A percentile compares a stretch with the other conserved stretches of the same genome.
phyloP scores from a whole-genome alignment of 2,888 invertebrate genomes.

The Lagria hirta region DNA sequence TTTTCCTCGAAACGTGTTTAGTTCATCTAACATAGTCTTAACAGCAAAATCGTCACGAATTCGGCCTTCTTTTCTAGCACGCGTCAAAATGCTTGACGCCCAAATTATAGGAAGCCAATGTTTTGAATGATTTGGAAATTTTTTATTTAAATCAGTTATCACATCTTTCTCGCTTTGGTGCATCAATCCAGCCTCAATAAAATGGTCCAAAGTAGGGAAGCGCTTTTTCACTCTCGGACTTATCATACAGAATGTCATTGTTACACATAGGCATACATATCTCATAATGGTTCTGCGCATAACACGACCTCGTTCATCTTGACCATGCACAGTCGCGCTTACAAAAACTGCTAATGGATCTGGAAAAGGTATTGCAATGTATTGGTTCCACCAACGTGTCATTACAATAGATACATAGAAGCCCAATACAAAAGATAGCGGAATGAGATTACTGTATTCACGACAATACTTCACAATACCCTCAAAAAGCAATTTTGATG shows the following conservation, averaged over 20 bases:
- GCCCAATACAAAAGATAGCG: conserved; percentile 89
- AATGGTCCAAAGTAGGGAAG: conserved; percentile 80
- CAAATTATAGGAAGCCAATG: conserved; percentile 92
- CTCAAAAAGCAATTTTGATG: conserved; percentile 76
- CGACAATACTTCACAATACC: conserved; percentile 81
- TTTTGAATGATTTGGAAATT: conserved; percentile 83
- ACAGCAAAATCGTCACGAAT: conserved; percentile 91
- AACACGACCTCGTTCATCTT: conserved; percentile 79
- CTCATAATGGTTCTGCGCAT: conserved; percentile 83
- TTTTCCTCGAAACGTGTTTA: conserved; percentile 81
- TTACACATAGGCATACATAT: conserved; percentile 82
- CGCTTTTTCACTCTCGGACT: conserved; percentile 86
- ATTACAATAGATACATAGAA: conserved; percentile 93
- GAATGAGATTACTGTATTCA: conserved; percentile 83
- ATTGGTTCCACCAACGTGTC: conserved; percentile 91
- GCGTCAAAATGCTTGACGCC: conserved; percentile 86
- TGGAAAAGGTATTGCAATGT: conserved; percentile 80
- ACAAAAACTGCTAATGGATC: conserved; percentile 86
- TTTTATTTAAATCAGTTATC: conserved; percentile 74
- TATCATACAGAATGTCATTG: conserved; percentile 83
- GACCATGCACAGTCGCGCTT: conserved; percentile 79
- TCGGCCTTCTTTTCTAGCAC: conserved; percentile 86
- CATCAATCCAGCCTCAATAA: conserved; percentile 81
- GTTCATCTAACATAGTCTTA: conserved; percentile 84
- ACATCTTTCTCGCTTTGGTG: conserved; percentile 80